phyloP scores from a whole-genome alignment of 2,888 invertebrate genomes.

The Allygus modestus region DNA sequence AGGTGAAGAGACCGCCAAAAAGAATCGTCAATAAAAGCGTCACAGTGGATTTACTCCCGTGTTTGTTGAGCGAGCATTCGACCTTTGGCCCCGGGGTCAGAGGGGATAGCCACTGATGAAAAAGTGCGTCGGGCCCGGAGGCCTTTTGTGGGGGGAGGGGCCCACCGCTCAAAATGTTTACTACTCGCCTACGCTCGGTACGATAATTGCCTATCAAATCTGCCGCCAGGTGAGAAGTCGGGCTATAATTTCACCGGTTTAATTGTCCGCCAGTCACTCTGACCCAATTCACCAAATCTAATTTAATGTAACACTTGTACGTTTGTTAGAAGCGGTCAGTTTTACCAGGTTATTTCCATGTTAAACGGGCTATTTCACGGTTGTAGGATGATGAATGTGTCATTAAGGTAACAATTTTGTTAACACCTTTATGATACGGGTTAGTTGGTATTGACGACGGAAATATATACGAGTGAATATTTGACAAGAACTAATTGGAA shows the following conservation, averaged over 20 bases:
- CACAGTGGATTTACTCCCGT: slow-evolving; percentile 38
- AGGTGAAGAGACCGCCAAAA: slow-evolving; percentile 27
- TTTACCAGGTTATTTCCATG: background rate
- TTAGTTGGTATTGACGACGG: background rate
- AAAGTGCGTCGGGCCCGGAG: slow-evolving; percentile 1
- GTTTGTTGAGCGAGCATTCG: slow-evolving; percentile 18
- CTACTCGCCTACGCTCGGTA: background rate
- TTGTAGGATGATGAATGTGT: background rate
- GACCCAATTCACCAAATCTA: slow-evolving; percentile 35
- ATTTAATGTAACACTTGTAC: slow-evolving; percentile 42
- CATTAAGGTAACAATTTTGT: background rate
- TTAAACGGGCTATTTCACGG: background rate
- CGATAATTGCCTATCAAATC: slow-evolving; percentile 19
- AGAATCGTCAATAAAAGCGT: slow-evolving; percentile 31
- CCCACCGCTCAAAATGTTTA: background rate
- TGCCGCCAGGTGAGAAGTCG: slow-evolving; percentile 3
- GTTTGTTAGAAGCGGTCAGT: background rate
- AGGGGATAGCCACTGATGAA: slow-evolving; percentile 24
- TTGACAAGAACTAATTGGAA: too few species aligned
- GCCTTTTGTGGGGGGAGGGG: background rate
- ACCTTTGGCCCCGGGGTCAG: slow-evolving; percentile 9
- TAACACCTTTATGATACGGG: background rate
- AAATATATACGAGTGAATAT: too few species aligned
- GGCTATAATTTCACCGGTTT: slow-evolving; percentile 32
- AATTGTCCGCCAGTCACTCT: background rate